Percentiles rank a stretch among this genome's conserved stretches.
These are phyloP conservation scores for Sus cebifrons DNA, from an alignment of 2,797 vertebrate genomes.

Conservation along the genomic window DNA sequence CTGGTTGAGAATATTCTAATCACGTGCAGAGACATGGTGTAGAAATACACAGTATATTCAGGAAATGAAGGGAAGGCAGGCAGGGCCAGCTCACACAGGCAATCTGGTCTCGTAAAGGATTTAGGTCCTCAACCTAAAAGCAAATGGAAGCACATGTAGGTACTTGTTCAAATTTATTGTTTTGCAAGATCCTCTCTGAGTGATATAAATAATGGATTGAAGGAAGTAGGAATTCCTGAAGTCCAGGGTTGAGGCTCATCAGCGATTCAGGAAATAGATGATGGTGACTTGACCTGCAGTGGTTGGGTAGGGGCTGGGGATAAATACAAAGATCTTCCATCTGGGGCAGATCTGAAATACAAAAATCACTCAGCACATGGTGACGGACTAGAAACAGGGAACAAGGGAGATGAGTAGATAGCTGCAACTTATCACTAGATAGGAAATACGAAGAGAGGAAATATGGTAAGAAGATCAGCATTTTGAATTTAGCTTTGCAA, in stretches of 20 bases:
- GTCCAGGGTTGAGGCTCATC: background rate
- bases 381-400: background rate
- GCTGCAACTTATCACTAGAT: background rate
- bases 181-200: conserved; percentile 25
- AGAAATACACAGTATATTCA: background rate
- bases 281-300: background rate
- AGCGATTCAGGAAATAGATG: background rate
- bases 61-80: background rate
- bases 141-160: background rate
- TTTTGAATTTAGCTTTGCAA: background rate
- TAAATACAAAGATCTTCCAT: background rate
- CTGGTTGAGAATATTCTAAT: background rate
- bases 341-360: background rate
- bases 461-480: background rate
- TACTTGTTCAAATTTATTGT: background rate
- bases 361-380: background rate
- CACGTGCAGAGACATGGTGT: background rate
- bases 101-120: background rate
- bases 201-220: background rate
- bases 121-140: background rate
- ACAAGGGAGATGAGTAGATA: background rate
- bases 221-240: background rate
- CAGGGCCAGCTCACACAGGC: background rate
- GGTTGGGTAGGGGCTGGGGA: too few species aligned
- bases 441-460: background rate